These are phyloP conservation scores for Triplophysa tibetana DNA, from an alignment of 2,113 vertebrate genomes.

Conservation along the genomic window DNA sequence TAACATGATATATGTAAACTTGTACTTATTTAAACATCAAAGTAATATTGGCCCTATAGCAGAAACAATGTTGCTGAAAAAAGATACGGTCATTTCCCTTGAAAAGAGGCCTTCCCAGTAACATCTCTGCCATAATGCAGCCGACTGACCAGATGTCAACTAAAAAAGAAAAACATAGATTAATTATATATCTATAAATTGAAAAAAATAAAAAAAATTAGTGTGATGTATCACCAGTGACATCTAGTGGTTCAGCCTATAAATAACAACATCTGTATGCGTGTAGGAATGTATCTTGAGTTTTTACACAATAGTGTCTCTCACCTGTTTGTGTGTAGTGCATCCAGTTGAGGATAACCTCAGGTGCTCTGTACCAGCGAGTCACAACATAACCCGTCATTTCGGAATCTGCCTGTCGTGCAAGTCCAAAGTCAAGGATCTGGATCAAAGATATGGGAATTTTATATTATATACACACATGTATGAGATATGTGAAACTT, in stretches of 20 bases:
- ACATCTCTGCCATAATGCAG: slow-evolving; percentile 99
- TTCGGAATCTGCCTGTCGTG: slow-evolving; percentile 91
- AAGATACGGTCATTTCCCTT: slow-evolving; percentile 99
- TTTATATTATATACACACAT: background rate
- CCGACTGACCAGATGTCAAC: slow-evolving; percentile 99
- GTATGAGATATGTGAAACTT: background rate
- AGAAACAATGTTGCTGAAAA: background rate
- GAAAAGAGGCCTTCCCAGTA: slow-evolving; percentile 89
- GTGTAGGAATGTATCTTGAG: too few species aligned
- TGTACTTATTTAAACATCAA: background rate
- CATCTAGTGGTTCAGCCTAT: background rate
- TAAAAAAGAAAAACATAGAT: slow-evolving; percentile 55
- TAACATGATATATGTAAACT: background rate
- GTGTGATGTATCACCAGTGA: background rate
- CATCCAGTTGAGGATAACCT: slow-evolving; percentile 98
- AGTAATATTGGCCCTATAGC: too few species aligned
- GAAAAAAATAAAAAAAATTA: background rate
- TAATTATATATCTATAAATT: background rate
- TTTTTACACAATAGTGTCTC: background rate
- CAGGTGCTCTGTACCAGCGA: slow-evolving; percentile 95
- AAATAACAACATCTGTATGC: background rate
- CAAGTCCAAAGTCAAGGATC: slow-evolving; percentile 96
- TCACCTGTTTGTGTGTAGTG: slow-evolving; percentile 94
- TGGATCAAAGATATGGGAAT: slow-evolving; percentile 52
- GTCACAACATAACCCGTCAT: slow-evolving; percentile 99